A percentile compares a stretch with the other conserved stretches of the same genome.
These are phyloP conservation scores for Poecile montanus DNA, from an alignment of 2,797 vertebrate species.

Conservation along the genomic window DNA sequence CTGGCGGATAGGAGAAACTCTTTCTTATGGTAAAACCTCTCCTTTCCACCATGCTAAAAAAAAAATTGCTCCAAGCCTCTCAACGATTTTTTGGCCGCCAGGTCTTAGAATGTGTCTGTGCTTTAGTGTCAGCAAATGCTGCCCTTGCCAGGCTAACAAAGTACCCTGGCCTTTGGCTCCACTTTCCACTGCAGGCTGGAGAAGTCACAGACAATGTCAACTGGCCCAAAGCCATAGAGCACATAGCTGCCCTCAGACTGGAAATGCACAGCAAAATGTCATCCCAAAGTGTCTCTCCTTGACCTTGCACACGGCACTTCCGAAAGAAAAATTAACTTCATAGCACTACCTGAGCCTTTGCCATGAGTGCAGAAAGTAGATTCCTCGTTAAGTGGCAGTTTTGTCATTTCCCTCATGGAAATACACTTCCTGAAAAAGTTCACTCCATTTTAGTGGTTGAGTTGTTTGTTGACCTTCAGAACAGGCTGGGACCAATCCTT, in stretches of 20 bases:
- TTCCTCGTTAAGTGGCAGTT: not conserved
- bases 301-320: not conserved
- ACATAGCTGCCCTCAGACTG: not conserved
- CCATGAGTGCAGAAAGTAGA: not conserved
- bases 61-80: not conserved
- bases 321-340: not conserved
- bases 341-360: not conserved
- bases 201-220: not conserved
- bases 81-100: not conserved
- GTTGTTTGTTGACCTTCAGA: not conserved
- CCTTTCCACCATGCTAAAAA: not conserved
- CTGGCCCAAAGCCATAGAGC: not conserved
- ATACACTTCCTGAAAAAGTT: not conserved
- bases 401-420: not conserved
- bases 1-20: not conserved
- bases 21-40: not conserved
- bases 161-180: not conserved
- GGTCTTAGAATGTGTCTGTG: not conserved
- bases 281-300: rapidly evolving
- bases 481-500: not conserved
- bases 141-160: not conserved
- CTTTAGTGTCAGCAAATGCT: not conserved
- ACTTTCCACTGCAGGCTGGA: not conserved
- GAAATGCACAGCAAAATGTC: not conserved
- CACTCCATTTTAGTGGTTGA: not conserved